Evolutionary conservation across 1,140 invertebrate species (phyloP), one percentile per base, ranked within the genome.

Genomic region (Trichoplusia ni): DNA sequence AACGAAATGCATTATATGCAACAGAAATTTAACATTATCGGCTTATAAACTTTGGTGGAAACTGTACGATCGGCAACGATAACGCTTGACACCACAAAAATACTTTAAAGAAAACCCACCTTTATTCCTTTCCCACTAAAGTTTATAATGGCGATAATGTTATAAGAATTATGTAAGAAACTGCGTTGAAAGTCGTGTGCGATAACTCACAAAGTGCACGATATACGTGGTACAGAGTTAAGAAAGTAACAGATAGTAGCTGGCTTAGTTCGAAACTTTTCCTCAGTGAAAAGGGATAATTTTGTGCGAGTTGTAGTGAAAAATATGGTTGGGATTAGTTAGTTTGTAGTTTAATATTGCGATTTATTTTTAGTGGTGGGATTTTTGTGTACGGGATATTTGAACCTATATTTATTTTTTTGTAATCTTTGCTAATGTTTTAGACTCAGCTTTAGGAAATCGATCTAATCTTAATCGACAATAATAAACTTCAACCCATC

Each of bases 21-120:
- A 62, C 46, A 58, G 62, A 47, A 64, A 64, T 56, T 58, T 53
- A 64, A 35, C 40, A 64, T 64, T 56, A 64, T 58, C 49, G 23
- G 21, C 42, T 64, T 64, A 59, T 31, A 47, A 56, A 64, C 8
- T 64, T 64, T 25, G 37, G 27, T 59, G 11, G 19, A 21, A 19
- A 46, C 27, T n/a, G 25, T 59, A 59, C 27, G 27, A 46, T 59
- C 56, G 27, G 56, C 19, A 42, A 38, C 23, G 37, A 58, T 31
- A 58, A 9, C 25, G 54, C 13, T 6, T 38, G 7, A 19, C 18
- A 58, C 25, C 13, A 14, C 18, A 2, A n/a, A 31, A 42, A 58
- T 38, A 29, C 18, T 44, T 40, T 9, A 58, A 29, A 16, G 37
- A 44, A 58, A 13, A 31, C 29, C 29, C 21, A 23, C 37, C 25